Conservation (phyloP, 2,888 invertebrate species). For the Linnaemya vulpina region DNA sequence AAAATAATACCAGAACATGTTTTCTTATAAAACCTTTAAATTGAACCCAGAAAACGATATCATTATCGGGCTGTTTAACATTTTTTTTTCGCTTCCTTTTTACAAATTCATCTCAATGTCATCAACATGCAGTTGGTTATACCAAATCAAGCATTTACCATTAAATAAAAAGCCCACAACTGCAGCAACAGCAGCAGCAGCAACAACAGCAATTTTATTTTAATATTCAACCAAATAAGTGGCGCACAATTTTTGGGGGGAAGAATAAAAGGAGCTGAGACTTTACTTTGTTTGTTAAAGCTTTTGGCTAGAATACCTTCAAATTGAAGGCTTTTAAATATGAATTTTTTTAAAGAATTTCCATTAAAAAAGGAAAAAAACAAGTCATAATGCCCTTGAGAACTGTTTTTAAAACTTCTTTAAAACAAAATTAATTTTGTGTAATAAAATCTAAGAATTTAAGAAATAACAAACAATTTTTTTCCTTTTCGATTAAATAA, state of each 20-base stretch:
- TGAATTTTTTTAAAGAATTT: not conserved
- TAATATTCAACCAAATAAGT: conserved; percentile 6
- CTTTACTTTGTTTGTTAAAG: conserved; percentile 21
- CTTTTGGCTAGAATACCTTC: conserved; percentile 47
- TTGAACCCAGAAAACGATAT: conserved; percentile 41
- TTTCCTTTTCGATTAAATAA: not conserved
- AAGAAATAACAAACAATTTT: not conserved
- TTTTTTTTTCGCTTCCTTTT: conserved; percentile 12
- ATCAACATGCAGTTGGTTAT: conserved; percentile 62
- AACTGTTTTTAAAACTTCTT: not conserved
- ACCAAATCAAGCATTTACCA: conserved; percentile 67
- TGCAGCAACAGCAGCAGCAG: conserved; percentile 43
- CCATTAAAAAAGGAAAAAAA: not conserved
- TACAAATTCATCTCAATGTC: conserved; percentile 69
- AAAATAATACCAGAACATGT: conserved; percentile 58
- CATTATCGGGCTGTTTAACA: conserved; percentile 45
- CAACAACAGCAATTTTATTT: conserved; percentile 50
- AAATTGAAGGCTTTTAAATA: conserved; percentile 10
- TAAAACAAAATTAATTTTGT: not conserved
- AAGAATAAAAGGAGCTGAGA: not conserved
- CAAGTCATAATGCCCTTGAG: conserved; percentile 37
- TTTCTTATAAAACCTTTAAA: conserved; percentile 46
- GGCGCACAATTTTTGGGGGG: not conserved
- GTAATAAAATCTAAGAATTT: not conserved
- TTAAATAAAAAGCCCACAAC: conserved; percentile 58